These are phyloP conservation scores for Lacerta viridis DNA, from an alignment of 2,797 vertebrate species.

Conservation along the genomic window DNA sequence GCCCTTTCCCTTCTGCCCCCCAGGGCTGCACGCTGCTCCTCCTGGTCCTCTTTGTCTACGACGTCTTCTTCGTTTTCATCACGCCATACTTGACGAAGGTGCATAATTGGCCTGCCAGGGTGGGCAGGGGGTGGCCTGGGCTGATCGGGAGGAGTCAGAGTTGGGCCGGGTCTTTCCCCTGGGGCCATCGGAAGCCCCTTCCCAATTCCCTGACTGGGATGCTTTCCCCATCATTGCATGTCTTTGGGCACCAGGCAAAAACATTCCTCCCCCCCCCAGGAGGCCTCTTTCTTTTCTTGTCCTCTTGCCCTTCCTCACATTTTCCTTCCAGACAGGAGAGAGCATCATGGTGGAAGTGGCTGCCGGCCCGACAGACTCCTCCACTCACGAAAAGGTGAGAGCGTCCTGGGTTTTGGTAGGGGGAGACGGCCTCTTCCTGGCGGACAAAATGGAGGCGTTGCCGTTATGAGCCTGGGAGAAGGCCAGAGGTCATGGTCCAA, in stretches of 20 bases:
- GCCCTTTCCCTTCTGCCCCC: background rate
- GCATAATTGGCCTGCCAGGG: no score
- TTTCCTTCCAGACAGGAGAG: slow-evolving; percentile 87
- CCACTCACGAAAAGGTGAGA: slow-evolving; percentile 92
- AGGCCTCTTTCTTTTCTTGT: slow-evolving; percentile 8
- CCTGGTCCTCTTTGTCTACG: slow-evolving; percentile 92
- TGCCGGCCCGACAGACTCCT: slow-evolving; percentile 91
- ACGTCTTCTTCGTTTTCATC: slow-evolving; percentile 97
- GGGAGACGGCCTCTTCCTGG: no score
- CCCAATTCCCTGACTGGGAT: no score
- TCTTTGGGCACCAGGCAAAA: background rate
- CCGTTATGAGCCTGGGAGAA: no score
- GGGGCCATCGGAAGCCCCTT: no score
- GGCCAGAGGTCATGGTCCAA: no score
- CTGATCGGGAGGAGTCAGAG: no score
- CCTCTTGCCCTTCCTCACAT: accelerated
- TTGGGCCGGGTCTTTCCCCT: background rate
- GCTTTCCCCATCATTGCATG: background rate
- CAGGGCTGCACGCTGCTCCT: slow-evolving; percentile 96
- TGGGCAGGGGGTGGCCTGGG: no score
- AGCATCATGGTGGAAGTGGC: slow-evolving; percentile 99
- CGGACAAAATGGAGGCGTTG: no score
- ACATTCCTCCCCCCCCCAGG: no score
- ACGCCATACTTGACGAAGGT: slow-evolving; percentile 95
- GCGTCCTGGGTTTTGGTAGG: no score